Base-by-base conservation (phyloP, 2,888 invertebrate species). In the Drosophila formosana region DNA sequence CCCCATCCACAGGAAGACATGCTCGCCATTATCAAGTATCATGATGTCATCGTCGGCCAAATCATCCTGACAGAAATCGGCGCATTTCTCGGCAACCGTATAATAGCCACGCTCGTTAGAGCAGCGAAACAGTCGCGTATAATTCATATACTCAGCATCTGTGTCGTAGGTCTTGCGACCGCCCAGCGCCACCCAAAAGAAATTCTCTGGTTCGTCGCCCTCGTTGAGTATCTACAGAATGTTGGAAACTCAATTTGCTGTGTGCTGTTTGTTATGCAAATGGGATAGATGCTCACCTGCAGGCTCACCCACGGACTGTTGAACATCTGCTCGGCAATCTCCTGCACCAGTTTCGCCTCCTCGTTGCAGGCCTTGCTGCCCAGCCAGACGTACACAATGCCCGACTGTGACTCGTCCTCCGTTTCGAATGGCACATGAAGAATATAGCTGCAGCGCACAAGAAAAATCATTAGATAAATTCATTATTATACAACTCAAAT, bases 61-160 rank as follows among this genome's bases (percentile, higher is more conserved):
- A 93, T 99, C 99, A 92, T 99, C 99, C 96, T 98, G 92, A 53
- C 93, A 93, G 81, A 91, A 91, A 69, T 92, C 92, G 0, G 92
- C 88, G 93, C 99, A 99, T 92, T 99, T 99, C 93, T 99, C 99
- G 0, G 99, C 99, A 43, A 99, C 98, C 0, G 97, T 97, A 92
- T 99, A 99, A 93, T 99, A 99, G 4, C 99, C 99, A 91, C 99
- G 99, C 91, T 99, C 99, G 92, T 99, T 99, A 49, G 99, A 99
- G 93, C 99, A 99, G 60, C 99, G 95, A 93, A 99, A 99, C 41
- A 99, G 94, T 52, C 99, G 94, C 1, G 98, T 97, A 92, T 95
- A 97, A 89, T 97, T 95, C 96, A 99, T 98, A 91, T 96, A 99
- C 45, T 96, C 96, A 0, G 98, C 97, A 90, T 97, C 96, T 4